These are phyloP conservation scores for Rattus rattus DNA, from an alignment of 2,113 vertebrate genomes.

Conservation along the genomic window DNA sequence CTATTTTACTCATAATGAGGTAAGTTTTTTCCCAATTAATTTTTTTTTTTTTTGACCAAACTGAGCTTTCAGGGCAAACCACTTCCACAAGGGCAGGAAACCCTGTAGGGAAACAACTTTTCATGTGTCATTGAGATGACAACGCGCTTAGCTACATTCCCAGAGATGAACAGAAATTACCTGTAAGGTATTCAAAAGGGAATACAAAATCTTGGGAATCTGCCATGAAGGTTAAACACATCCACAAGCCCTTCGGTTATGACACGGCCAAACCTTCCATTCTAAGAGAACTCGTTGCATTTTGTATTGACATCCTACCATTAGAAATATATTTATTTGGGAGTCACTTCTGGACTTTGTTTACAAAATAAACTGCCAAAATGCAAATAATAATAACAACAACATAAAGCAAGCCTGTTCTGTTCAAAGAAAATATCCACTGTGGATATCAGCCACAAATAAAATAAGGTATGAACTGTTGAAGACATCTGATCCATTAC, in stretches of 20 bases:
- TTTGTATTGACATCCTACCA: background rate
- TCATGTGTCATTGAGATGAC: background rate
- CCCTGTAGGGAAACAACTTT: background rate
- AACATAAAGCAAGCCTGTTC: conserved; percentile 37
- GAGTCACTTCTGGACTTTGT: conserved; percentile 17
- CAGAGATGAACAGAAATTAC: conserved; percentile 32
- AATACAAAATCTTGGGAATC: background rate
- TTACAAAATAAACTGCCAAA: conserved; percentile 50
- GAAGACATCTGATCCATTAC: background rate
- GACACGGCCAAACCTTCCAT: conserved; percentile 34
- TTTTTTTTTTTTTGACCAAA: conserved; percentile 27
- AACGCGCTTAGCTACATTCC: conserved; percentile 47
- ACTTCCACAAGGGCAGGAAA: conserved; percentile 2
- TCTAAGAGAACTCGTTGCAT: background rate
- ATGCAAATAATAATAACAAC: background rate
- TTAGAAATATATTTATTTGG: conserved; percentile 28
- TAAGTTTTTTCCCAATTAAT: conserved; percentile 44
- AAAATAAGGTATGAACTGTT: background rate
- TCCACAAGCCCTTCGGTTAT: background rate
- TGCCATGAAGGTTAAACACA: conserved; percentile 17
- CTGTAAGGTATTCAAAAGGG: conserved; percentile 14
- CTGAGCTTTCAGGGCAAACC: conserved; percentile 33
- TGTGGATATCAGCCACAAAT: background rate
- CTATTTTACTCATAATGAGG: background rate
- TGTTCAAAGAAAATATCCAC: background rate